Base-by-base conservation (phyloP, 2,888 invertebrate species). In the Hermaeophaga mercurialis region DNA sequence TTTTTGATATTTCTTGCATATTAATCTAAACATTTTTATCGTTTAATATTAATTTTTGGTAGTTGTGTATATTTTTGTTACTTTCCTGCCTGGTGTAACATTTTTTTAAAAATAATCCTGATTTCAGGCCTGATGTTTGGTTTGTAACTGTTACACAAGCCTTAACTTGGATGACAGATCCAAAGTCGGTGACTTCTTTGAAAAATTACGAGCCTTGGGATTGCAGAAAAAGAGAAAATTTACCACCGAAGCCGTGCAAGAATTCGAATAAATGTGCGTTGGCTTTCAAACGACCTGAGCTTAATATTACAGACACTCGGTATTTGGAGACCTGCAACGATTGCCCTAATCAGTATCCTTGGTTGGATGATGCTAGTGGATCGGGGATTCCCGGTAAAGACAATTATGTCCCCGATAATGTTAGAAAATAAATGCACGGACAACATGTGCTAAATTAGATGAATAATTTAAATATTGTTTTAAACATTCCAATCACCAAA, bases 121-220 rank as follows among this genome's bases (percentile, higher is more conserved):
- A n/a, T n/a, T 79, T 31, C 78, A 94, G 94, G 64, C 84, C 88
- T 47, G 93, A 94, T 74, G 91, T 94, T 6, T 92, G 90, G 83
- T 90, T 91, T 70, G 89, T 94, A 22, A 93, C 94, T 2, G 83
- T 87, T 22, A 93, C 94, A 0, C 93, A 94, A 80, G 89, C 90
- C n/a, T 78, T 95, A 55, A 90, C 91, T 33, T 95, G 93, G 90
- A 90, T 94, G 76, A 92, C 93, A 0, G 93, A 94, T 69, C 94
- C 94, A 0, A 87, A 87, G 70, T 81, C 89, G 1, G 74, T 83
- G 2, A 88, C 86, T 64, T 79, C 85, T 7, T 76, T 94, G 26
- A 80, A 75, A 67, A 86, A 84, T 70, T 91, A 86, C 70, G 93
- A 93, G 55, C 82, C 91, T 0, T 94, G 93, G 94, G 84, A 84